A percentile compares a stretch with the other conserved stretches of the same genome.
Conservation (phyloP, 2,113 vertebrate species). For the Centrocercus urophasianus region DNA sequence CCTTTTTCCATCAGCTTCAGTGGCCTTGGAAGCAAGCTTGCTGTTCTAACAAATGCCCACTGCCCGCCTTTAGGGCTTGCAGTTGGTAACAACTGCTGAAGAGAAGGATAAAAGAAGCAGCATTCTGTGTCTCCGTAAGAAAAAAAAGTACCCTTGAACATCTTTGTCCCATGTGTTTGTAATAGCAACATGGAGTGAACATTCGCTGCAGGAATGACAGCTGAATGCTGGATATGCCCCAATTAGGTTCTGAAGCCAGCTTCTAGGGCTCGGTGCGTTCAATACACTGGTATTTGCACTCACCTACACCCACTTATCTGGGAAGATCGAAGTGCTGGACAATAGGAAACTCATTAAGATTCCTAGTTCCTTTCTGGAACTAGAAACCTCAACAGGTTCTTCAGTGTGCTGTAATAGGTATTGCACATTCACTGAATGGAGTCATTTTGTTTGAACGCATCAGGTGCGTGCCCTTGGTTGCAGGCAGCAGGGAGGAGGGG, state of each 20-base stretch:
- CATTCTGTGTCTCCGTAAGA: neutral
- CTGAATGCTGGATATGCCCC: neutral
- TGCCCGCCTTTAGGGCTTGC: neutral
- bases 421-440: neutral
- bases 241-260: neutral
- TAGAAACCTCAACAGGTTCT: neutral
- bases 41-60: neutral
- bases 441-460: neutral
- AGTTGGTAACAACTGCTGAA: neutral
- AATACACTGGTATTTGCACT: neutral
- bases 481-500: neutral
- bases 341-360: neutral
- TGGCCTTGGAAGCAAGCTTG: neutral
- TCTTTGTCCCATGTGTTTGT: neutral
- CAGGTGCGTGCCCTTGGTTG: fast-evolving
- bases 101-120: neutral
- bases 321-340: neutral
- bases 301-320: neutral
- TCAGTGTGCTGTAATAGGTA: neutral
- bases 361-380: neutral
- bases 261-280: fast-evolving
- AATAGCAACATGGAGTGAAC: neutral
- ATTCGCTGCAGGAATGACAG: fast-evolving
- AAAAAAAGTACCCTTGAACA: neutral
- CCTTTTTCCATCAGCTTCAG: neutral